These are phyloP conservation scores for Coendou prehensilis DNA, from an alignment of 2,797 vertebrate species.

Conservation along the genomic window DNA sequence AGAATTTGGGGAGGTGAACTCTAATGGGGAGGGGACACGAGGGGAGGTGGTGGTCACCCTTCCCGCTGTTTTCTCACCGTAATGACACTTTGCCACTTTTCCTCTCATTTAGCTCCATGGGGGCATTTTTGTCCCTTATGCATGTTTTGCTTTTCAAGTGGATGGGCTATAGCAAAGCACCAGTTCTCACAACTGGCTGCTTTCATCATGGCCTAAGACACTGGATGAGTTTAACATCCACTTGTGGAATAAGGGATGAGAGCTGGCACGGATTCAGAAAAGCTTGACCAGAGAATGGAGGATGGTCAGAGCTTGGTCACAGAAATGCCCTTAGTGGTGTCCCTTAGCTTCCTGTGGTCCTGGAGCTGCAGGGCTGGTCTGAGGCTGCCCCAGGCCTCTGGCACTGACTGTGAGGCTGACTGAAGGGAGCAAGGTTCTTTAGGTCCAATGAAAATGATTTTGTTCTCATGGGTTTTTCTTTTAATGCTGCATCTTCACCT, in stretches of 20 bases:
- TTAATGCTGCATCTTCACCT: background rate
- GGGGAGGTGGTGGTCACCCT: background rate
- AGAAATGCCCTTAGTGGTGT: background rate
- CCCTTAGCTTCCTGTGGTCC: background rate
- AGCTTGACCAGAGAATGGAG: background rate
- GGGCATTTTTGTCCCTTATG: background rate
- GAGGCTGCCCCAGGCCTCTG: background rate
- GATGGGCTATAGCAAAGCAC: background rate
- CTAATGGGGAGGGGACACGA: no score
- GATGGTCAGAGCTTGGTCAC: background rate
- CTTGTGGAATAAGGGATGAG: background rate
- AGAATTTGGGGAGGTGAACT: background rate
- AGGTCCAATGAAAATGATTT: background rate
- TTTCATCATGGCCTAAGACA: background rate
- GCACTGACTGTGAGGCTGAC: background rate
- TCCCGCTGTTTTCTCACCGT: background rate
- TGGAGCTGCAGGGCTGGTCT: background rate
- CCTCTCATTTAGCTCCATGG: background rate
- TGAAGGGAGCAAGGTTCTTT: background rate
- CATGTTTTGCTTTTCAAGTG: background rate
- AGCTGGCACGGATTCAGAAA: background rate
- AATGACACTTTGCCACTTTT: background rate
- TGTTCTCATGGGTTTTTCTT: background rate
- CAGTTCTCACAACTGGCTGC: background rate
- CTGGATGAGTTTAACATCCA: background rate